Percentiles rank a stretch among this genome's conserved stretches.
These are phyloP conservation scores for Drymodes brunneopygia DNA, from an alignment of 2,113 vertebrate genomes.

Conservation along the genomic window DNA sequence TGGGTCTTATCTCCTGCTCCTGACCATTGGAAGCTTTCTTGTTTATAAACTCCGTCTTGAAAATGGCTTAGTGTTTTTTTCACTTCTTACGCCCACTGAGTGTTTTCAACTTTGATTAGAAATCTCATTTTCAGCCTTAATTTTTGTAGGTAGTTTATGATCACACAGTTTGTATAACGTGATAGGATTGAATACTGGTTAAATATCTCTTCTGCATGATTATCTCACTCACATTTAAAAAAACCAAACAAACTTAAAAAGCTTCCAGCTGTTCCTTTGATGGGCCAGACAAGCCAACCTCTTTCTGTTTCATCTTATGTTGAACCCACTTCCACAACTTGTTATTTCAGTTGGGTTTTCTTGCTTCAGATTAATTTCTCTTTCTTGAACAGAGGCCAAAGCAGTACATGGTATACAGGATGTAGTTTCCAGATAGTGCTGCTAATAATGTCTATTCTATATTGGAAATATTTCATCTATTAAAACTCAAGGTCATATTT, in stretches of 20 bases:
- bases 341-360: background rate
- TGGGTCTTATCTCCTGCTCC: background rate
- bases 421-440: slow-evolving; percentile 8
- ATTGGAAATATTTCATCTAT: slow-evolving; percentile 35
- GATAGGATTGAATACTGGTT: background rate
- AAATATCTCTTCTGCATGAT: background rate
- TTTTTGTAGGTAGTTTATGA: background rate
- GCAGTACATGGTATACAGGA: background rate
- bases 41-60: background rate
- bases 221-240: background rate
- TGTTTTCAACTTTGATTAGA: background rate
- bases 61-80: background rate
- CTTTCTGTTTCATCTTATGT: background rate
- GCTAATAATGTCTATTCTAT: background rate
- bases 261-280: background rate
- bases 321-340: background rate
- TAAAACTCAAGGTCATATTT: slow-evolving; percentile 41
- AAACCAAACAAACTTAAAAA: background rate
- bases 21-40: background rate
- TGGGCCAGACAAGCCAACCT: background rate
- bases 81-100: background rate
- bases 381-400: background rate
- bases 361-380: background rate
- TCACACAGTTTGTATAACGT: background rate
- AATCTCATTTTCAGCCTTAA: background rate